Evolutionary conservation across 1,140 invertebrate species (phyloP), one percentile per base, ranked within the genome.

Genomic region (Sycobia sp.): DNA sequence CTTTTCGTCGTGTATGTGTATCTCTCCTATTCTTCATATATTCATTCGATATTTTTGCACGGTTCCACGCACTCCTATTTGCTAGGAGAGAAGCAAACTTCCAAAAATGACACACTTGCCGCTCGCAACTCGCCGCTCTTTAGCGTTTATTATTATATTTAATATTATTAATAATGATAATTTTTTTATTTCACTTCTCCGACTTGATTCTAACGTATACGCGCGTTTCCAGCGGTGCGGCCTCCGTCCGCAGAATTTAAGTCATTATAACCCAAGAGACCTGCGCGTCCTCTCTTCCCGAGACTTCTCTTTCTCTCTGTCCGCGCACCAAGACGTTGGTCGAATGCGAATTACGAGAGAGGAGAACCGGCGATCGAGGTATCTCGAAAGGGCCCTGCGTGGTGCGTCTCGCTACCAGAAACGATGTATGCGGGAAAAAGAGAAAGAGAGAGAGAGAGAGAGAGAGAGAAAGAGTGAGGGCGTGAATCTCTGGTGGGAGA

Each of bases 261-360:
- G 88, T 90, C 89, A 90, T 90, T 86, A 87, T 90, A 69, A 36
- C 74, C 74, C 76, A 76, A 70, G 66, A 61, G 39, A 11, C 44
- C n/a, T n/a, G 56, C 46, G 51, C 36, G 61, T 50, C 27, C 23
- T 11, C 46, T 67, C 61, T 79, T 88, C 89, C 89, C 89, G 88
- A 88, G 85, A 88, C 86, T 88, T 85, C 86, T 85, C 36, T 41
- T 53, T 61, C 51, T 56, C 44, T 64, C 46, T 53, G 44, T 56
- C 13, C 62, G 54, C 85, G 75, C 88, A 89, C 88, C 87, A 90
- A 91, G 90, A 91, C 90, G 90, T 91, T 89, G 90, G 88, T 91
- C 89, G 90, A 89, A 89, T 89, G 88, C 87, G 87, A 89, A 88
- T 89, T 88, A 88, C 86, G 86, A 86, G 87, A 87, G 76, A 78